phyloP scores from a whole-genome alignment of 2,888 invertebrate species.

The Ethmia dodecea region DNA sequence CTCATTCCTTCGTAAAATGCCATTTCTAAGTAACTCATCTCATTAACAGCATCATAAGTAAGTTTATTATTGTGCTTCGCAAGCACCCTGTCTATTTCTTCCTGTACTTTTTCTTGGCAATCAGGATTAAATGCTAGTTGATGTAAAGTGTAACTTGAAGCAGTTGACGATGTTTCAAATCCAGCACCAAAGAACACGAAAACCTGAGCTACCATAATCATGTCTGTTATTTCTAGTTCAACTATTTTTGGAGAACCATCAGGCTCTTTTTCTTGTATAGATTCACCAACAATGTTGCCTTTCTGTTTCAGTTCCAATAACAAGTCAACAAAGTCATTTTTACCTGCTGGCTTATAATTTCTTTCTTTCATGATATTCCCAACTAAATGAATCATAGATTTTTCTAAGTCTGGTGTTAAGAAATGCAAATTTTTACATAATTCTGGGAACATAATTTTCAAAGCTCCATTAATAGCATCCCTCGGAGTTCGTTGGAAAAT shows the following conservation, averaged over 20 bases:
- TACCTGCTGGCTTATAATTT: constrained; percentile 49
- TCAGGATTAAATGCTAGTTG: constrained; percentile 64
- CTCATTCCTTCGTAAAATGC: constrained; percentile 61
- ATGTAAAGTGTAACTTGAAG: constrained; percentile 66
- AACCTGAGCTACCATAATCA: constrained; percentile 56
- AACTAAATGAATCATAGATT: constrained; percentile 41
- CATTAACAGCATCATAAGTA: constrained; percentile 57
- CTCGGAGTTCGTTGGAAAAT: constrained; percentile 48
- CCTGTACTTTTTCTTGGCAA: constrained; percentile 55
- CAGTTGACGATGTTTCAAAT: constrained; percentile 71
- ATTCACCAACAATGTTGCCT: constrained; percentile 54
- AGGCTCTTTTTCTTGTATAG: constrained; percentile 43
- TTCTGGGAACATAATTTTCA: constrained; percentile 55
- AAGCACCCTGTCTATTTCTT: constrained; percentile 58
- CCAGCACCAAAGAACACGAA: constrained; percentile 71
- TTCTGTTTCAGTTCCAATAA: constrained; percentile 53
- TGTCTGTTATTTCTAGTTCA: constrained; percentile 47
- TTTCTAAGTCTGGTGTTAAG: constrained; percentile 45
- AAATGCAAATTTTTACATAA: constrained; percentile 44
- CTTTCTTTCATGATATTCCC: constrained; percentile 43
- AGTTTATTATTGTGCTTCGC: constrained; percentile 47
- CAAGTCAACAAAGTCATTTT: constrained; percentile 62
- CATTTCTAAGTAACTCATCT: constrained; percentile 60
- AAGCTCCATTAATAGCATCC: constrained; percentile 38
- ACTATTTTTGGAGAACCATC: constrained; percentile 50